Evolutionary conservation across 1,140 invertebrate species (phyloP).

Genomic region (Eriocheir sinensis): DNA sequence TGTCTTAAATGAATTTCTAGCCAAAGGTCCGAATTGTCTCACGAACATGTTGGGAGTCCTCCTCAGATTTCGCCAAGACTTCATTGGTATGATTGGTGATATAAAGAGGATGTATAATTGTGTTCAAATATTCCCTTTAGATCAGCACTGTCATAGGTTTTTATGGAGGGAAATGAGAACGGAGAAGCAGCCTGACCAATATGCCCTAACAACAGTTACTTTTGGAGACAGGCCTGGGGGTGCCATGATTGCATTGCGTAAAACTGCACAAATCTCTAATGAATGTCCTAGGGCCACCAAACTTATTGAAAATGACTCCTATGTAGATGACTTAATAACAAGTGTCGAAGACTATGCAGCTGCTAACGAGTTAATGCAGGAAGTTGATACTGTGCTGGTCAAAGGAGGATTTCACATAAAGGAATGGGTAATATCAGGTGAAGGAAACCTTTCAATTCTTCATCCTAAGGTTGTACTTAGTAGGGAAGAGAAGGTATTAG

Average conservation of each 20-base stretch:
- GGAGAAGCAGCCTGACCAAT: not conserved
- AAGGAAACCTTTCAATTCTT: not conserved
- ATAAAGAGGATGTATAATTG: too few species aligned
- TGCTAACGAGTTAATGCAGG: not conserved
- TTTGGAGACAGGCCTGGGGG: slow-evolving; percentile 23
- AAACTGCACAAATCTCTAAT: not conserved
- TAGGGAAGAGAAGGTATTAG: not conserved
- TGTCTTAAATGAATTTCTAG: too few species aligned
- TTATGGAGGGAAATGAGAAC: not conserved
- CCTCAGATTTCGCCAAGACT: too few species aligned
- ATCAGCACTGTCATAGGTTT: too few species aligned
- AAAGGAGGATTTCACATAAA: not conserved
- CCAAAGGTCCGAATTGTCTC: too few species aligned
- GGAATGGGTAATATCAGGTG: not conserved
- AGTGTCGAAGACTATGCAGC: slow-evolving; percentile 16
- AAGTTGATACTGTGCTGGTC: not conserved
- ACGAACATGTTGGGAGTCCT: too few species aligned
- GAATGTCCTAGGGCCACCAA: slow-evolving; percentile 27
- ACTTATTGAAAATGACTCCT: not conserved
- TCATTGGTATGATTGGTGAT: too few species aligned
- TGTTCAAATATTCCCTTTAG: too few species aligned
- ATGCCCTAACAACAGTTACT: not conserved
- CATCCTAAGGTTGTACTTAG: not conserved
- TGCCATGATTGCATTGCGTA: not conserved
- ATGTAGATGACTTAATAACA: slow-evolving; percentile 6